Evolutionary conservation across 2,113 vertebrate genomes (phyloP), one percentile per base, ranked within the genome.

Genomic region (Cyprinus carpio): DNA sequence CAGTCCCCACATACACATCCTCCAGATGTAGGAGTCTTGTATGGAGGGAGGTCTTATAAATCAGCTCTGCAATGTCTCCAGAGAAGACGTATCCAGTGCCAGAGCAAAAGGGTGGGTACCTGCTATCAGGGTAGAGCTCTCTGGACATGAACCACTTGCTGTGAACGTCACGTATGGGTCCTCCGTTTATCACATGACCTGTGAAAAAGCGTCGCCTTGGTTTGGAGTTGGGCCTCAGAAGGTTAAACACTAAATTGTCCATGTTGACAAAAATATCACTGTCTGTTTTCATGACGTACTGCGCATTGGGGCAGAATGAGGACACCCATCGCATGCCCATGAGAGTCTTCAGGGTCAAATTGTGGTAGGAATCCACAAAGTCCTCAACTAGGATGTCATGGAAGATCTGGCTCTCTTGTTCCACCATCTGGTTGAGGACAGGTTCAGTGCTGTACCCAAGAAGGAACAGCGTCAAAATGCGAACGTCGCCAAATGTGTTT

Each of bases 251-350:
- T 84, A 99, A 96, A 87, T 99, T 99, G 93, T 99, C 98, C 97
- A 99, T 98, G 94, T 99, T 99, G 91, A 99, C 97, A 90, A 98
- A 99, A 93, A 99, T 98, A 92, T 99, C 98, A 31, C 98, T 99
- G 95, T 99, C 98, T 9, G 98, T 99, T 94, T 99, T 99, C 95
- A 99, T 99, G 88, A 99, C 94, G 0, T 99, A 99, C 75, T 97
- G 97, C 65, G 97, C 96, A 91, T 97, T 97, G 51, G 97, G 92
- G 90, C 98, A 99, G 89, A 96, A 99, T 0, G 95, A 97, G 88
- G 97, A 96, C 77, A 99, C 95, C 98, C 98, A 99, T 84, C 96
- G 95, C 98, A 99, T 97, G 2, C 98, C 98, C 98, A 99, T 99
- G 82, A 99, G 10, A 0, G 98, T 99, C 93, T 99, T 99, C 3